Evolutionary conservation across 2,113 vertebrate genomes (phyloP).

Genomic region (Malaclemys terrapin): DNA sequence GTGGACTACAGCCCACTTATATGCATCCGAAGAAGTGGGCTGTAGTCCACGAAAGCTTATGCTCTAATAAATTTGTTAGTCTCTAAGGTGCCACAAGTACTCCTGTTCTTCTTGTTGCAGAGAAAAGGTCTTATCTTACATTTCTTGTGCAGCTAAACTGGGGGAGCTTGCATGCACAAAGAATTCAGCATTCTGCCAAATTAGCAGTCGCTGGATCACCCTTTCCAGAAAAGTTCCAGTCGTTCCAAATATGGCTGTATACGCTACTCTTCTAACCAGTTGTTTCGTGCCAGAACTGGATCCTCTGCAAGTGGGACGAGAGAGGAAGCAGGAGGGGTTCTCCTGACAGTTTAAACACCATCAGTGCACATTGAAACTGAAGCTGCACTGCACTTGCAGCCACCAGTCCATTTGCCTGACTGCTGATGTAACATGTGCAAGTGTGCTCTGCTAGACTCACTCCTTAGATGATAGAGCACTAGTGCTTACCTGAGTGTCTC

Average conservation of each 20-base stretch:
- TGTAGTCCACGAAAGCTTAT: too few species aligned
- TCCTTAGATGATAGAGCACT: slow-evolving; percentile 40
- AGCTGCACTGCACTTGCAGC: slow-evolving; percentile 37
- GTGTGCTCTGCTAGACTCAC: slow-evolving; percentile 31
- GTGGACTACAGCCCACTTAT: too few species aligned
- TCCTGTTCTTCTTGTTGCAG: too few species aligned
- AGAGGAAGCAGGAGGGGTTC: background rate
- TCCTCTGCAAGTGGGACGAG: background rate
- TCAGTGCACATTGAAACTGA: slow-evolving; percentile 33
- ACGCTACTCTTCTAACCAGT: background rate
- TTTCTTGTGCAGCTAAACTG: background rate
- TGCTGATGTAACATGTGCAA: slow-evolving; percentile 1
- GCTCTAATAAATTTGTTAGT: too few species aligned
- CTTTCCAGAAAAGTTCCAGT: slow-evolving; percentile 32
- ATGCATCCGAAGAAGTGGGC: too few species aligned
- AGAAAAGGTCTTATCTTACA: background rate
- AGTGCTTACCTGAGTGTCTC: slow-evolving; percentile 9
- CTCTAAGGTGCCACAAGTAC: too few species aligned
- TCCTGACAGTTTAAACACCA: background rate
- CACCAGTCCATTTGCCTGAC: slow-evolving; percentile 39
- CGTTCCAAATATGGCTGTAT: background rate
- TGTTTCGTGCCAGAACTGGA: background rate
- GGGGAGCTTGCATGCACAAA: background rate
- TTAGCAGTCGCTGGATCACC: slow-evolving; percentile 2
- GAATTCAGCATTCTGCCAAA: background rate